Evolutionary conservation across 2,888 invertebrate species (phyloP).

Genomic region (Campopleginae sp.): DNA sequence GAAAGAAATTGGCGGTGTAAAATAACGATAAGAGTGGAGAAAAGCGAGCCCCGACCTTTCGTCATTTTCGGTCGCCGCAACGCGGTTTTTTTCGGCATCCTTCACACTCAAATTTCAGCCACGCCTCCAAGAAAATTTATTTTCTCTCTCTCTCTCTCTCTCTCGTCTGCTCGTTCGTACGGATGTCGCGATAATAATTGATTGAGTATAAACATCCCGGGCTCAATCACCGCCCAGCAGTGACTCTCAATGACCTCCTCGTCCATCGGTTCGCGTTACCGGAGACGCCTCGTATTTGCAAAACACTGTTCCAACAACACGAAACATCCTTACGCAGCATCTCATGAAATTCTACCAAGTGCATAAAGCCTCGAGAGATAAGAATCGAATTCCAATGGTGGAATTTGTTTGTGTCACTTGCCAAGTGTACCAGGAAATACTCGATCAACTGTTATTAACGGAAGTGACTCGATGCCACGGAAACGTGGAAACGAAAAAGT

Average conservation of each 20-base stretch:
- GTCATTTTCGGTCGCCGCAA: conserved; percentile 21
- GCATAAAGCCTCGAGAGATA: neutral
- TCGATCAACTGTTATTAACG: neutral
- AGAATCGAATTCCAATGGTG: neutral
- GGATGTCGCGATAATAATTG: conserved; percentile 43
- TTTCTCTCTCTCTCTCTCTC: neutral
- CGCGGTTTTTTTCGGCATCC: neutral
- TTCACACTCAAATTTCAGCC: neutral
- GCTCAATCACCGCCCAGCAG: conserved; percentile 35
- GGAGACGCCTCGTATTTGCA: neutral
- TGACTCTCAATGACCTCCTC: conserved; percentile 46
- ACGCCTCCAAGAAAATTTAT: neutral
- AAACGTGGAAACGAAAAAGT: too few species aligned
- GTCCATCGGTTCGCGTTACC: neutral
- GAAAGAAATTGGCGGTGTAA: conserved; percentile 23
- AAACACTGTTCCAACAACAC: neutral
- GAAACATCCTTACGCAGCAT: conserved; percentile 5
- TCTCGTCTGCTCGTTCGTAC: conserved; percentile 4
- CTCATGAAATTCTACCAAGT: neutral
- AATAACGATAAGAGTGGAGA: conserved; percentile 22
- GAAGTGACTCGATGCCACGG: neutral
- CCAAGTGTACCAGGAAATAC: neutral
- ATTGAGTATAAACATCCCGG: conserved; percentile 42
- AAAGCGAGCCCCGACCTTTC: conserved; percentile 41
- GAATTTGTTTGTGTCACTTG: neutral